These are phyloP conservation scores for Montipora foliosa DNA, from an alignment of 64 coral and sea anemone genomes.

Conservation along the genomic window DNA sequence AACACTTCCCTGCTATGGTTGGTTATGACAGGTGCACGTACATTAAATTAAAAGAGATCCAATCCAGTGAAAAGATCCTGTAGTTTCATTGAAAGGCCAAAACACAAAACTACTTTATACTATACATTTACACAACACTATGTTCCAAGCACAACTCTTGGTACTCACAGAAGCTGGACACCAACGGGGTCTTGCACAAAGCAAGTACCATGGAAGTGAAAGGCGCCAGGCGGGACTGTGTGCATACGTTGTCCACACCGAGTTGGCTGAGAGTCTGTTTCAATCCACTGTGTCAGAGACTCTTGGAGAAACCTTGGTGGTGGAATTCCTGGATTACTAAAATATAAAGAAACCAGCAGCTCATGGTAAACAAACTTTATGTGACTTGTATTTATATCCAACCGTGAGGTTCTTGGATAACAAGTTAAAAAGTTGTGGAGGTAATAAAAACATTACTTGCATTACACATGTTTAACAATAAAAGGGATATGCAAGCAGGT, in stretches of 20 bases:
- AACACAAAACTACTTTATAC: neutral
- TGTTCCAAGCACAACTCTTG: neutral
- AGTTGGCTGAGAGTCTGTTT: conserved; percentile 19
- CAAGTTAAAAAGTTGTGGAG: conserved; percentile 57
- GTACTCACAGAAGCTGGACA: conserved; percentile 45
- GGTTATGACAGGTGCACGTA: conserved; percentile 30
- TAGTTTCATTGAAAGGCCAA: no score
- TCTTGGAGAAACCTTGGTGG: conserved; percentile 42
- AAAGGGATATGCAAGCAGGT: conserved; percentile 40
- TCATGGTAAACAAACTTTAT: conserved; percentile 36
- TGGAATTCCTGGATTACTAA: conserved; percentile 46
- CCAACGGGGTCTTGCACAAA: conserved; percentile 47
- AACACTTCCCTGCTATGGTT: conserved; percentile 45
- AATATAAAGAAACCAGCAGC: conserved; percentile 16
- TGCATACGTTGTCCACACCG: conserved; percentile 35
- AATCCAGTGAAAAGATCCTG: neutral
- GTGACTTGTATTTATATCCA: conserved; percentile 58
- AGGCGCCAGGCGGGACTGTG: conserved; percentile 9
- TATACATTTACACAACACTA: neutral
- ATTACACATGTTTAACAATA: conserved; percentile 41
- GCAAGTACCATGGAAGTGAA: conserved; percentile 4
- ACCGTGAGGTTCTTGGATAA: conserved; percentile 41
- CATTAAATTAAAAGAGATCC: conserved; percentile 20
- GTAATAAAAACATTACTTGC: conserved; percentile 40
- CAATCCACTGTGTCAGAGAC: conserved; percentile 31